Evolutionary conservation across 2,113 vertebrate genomes (phyloP).

Genomic region (Mormoops blainvillei): DNA sequence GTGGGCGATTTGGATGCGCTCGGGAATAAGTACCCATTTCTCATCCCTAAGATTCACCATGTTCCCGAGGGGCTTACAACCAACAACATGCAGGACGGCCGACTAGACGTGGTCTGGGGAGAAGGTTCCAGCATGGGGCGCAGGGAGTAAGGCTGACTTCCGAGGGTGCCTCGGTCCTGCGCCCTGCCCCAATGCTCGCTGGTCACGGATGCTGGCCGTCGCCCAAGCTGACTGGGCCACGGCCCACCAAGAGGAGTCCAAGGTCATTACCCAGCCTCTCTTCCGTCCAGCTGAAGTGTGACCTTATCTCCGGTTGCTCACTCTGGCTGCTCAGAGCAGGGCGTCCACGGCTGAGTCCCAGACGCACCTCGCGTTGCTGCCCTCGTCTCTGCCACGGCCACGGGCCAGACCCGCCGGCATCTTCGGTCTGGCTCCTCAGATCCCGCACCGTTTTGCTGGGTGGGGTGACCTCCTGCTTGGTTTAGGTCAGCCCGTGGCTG

Average conservation of each 20-base stretch:
- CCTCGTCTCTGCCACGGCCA: accelerated
- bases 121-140: background rate
- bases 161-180: accelerated
- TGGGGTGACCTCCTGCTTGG: accelerated
- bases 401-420: accelerated
- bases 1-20: accelerated
- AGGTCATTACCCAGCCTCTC: background rate
- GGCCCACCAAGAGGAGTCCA: accelerated
- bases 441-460: background rate
- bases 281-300: background rate
- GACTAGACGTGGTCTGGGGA: accelerated
- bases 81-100: accelerated
- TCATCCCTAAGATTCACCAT: accelerated
- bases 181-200: accelerated
- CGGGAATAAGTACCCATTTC: too few relatives aligned
- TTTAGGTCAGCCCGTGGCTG: accelerated
- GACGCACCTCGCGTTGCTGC: accelerated
- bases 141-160: accelerated
- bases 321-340: background rate
- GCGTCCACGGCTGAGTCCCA: accelerated
- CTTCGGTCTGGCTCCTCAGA: background rate
- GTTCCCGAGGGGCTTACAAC: accelerated
- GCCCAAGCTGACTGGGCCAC: accelerated
- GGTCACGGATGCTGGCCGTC: accelerated
- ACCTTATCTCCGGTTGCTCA: too few relatives aligned